Percentiles rank a stretch among this genome's conserved stretches.
Evolutionary conservation across 2,888 invertebrate species (phyloP).

Genomic region (Hemithea aestivaria): DNA sequence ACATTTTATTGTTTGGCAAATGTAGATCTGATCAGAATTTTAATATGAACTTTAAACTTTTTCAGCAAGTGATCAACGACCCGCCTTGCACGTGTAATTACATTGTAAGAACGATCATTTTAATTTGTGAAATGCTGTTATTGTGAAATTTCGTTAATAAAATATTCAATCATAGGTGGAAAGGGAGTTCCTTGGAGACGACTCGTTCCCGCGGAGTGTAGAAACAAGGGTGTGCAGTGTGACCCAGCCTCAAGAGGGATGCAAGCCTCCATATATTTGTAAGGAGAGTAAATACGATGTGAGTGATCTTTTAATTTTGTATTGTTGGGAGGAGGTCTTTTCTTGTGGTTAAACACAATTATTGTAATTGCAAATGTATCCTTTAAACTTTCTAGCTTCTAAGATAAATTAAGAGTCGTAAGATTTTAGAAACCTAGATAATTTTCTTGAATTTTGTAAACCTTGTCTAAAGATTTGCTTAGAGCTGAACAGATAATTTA

Average conservation of each 20-base stretch:
- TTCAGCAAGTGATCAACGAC: slow-evolving; percentile 47
- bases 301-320: slow-evolving; percentile 28
- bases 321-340: no score
- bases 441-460: no score
- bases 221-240: slow-evolving; percentile 48
- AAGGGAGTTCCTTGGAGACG: slow-evolving; percentile 38
- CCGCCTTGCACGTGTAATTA: slow-evolving; percentile 47
- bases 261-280: slow-evolving; percentile 49
- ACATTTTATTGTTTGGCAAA: slow-evolving; percentile 4
- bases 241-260: slow-evolving; percentile 26
- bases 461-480: no score
- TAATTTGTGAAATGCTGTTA: background rate
- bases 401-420: no score
- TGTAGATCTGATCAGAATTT: no score
- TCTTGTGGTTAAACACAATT: no score
- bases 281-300: slow-evolving; percentile 50
- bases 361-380: no score
- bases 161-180: slow-evolving; percentile 38
- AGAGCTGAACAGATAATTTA: no score
- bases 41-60: background rate
- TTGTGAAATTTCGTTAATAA: background rate
- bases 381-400: no score
- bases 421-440: no score
- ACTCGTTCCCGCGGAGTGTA: slow-evolving; percentile 46
- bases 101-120: slow-evolving; percentile 35